Evolutionary conservation across 2,113 vertebrate genomes (phyloP), one percentile per base, ranked within the genome.

Genomic region (Lamprologus speciosus): DNA sequence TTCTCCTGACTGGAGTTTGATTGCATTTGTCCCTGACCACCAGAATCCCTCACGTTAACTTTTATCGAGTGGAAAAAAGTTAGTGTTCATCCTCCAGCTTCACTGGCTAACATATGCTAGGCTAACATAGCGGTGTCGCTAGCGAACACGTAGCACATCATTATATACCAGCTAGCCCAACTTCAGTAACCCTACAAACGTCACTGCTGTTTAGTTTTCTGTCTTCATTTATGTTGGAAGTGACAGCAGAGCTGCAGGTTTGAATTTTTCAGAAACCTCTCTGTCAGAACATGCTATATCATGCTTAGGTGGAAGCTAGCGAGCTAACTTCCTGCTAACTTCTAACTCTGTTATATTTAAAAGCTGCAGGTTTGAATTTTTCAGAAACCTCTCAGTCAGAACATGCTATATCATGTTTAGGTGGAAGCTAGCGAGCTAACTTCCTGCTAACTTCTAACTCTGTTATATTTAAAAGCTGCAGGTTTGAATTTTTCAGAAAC

Each of bases 21-120:
- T 2, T 54, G 0, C n/a, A 21, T 6, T 54, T 54, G 51, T 11
- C 9, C 0, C 5, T 54, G 0, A 54, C n/a, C 51, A 2, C 1
- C 6, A 0, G 6, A 6, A 23, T 1, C 6, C 4, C 0, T 54
- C 3, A 3, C 1, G 5, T 54, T 54, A 54, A 23, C n/a, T 12
- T 54, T 54, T 54, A 3, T 54, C 1, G 0, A 54, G 51, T 0
- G 51, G 51, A 12, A 6, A 4, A 54, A 12, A 12, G 5, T 54
- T 54, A 11, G n/a, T 2, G 1, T 53, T n/a, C 17, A 19, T 51
- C 17, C 17, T 51, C 8, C 50, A 51, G 50, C 50, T 51, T 51
- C 9, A n/a, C 50, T 53, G 19, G 17, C 9, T 37, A 23, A 23
- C 21, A 23, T 5, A 37, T 37, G 9, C 4, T 19, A 53, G 10